Evolutionary conservation across 2,888 invertebrate genomes (phyloP), one percentile per base, ranked within the genome.

Genomic region (Epiblema foenella): DNA sequence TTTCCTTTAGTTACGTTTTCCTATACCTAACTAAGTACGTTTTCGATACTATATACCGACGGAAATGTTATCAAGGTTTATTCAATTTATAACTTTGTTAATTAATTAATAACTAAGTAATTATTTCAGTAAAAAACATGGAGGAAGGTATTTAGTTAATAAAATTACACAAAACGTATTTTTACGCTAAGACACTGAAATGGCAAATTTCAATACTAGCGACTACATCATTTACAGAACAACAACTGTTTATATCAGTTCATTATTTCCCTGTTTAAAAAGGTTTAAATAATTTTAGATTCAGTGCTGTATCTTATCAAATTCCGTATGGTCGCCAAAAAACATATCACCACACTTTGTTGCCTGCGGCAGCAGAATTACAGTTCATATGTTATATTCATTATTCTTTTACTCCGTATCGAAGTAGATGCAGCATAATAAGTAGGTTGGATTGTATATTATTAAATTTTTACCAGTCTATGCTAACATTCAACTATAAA

Each of bases 401-500:
- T 59, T 59, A 3, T 17, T 49, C 11, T 10, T 66, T 2, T 33
- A 20, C 29, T 37, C 18, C n/a, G 33, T 18, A 12, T 15, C 18
- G 18, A 54, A 42, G 68, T 54, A 68, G 42, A 60, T 29, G 68
- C 24, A 46, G 29, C 42, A 42, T 51, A 68, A 39, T 59, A 46
- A 74, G 42, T 67, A 62, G 62, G 39, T 51, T 39, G 37, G n/a
- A n/a, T n/a, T 46, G 39, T 42, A 24, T n/a, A n/a, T 4, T 24
- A 51, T 29, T 29, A 60, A 71, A 57, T 29, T 67, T 57, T 66
- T 37, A 60, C 66, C 60, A 71, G 56, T 67, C 11, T 58, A 51
- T 60, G 57, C 67, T 59, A 71, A 62, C 60, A 71, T 56, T 49
- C 37, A 51, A 62, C 37, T 20, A 56, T 56, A 65, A 51, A 60